Percentiles rank a stretch among this genome's conserved stretches.
Evolutionary conservation across 2,888 invertebrate genomes (phyloP).

Genomic region (Pherbina coryleti): DNA sequence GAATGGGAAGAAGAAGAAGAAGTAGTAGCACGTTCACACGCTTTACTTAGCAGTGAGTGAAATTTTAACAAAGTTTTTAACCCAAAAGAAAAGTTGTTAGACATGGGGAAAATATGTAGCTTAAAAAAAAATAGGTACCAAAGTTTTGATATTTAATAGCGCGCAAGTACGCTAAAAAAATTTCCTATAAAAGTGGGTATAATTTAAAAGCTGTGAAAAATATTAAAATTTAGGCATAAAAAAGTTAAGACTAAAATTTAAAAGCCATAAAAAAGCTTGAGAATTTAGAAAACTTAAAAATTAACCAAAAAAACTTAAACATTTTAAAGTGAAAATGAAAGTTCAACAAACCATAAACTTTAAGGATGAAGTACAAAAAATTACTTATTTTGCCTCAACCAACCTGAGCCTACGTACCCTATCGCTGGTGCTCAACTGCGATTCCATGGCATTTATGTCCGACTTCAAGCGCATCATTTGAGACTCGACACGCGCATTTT

Average conservation of each 20-base stretch:
- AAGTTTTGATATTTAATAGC: not conserved
- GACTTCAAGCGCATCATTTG: slow-evolving; percentile 93
- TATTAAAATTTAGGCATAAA: not conserved
- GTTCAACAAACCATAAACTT: slow-evolving; percentile 9
- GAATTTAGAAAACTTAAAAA: not conserved
- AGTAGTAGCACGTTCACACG: slow-evolving; percentile 21
- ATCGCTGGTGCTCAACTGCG: slow-evolving; percentile 89
- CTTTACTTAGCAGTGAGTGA: slow-evolving; percentile 3
- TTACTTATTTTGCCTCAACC: slow-evolving; percentile 60
- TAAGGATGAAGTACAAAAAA: slow-evolving; percentile 38
- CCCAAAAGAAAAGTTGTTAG: slow-evolving; percentile 35
- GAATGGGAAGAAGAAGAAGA: not conserved
- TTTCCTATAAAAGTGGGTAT: too few species aligned
- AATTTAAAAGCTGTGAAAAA: too few species aligned
- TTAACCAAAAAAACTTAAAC: not conserved
- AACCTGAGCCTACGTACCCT: slow-evolving; percentile 78
- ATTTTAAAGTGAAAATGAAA: not conserved
- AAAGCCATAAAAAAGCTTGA: too few species aligned
- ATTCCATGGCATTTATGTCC: slow-evolving; percentile 93
- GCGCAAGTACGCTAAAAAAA: not conserved
- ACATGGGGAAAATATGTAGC: slow-evolving; percentile 9
- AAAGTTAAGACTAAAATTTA: not conserved
- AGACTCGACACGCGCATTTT: slow-evolving; percentile 92
- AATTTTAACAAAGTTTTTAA: slow-evolving; percentile 37
- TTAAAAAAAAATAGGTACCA: not conserved